Evolutionary conservation across 2,797 vertebrate species (phyloP).

Genomic region (Trichosurus vulpecula): DNA sequence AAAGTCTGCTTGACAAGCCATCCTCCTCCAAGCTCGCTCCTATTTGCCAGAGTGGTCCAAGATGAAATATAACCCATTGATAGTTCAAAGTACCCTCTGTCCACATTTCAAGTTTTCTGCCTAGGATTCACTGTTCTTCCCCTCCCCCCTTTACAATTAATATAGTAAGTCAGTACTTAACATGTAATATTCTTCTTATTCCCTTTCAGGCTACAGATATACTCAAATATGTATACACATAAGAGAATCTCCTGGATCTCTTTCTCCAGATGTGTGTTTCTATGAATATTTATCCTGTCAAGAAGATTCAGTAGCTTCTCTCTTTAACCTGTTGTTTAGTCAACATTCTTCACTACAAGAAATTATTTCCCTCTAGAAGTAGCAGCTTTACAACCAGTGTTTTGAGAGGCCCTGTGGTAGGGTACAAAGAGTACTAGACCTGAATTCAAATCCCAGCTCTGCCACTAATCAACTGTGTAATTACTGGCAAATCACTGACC

Average conservation of each 20-base stretch:
- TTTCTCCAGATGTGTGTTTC: background rate
- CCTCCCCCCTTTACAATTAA: background rate
- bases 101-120: background rate
- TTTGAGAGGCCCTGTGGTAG: background rate
- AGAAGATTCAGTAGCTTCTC: background rate
- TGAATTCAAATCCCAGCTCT: background rate
- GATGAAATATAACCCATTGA: conserved; percentile 23
- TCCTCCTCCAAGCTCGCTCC: conserved; percentile 52
- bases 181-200: background rate
- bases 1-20: conserved; percentile 60
- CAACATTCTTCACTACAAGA: background rate
- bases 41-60: conserved; percentile 48
- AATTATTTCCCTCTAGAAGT: background rate
- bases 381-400: background rate
- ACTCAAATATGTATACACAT: background rate
- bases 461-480: background rate
- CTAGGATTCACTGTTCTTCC: background rate
- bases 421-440: background rate
- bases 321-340: background rate
- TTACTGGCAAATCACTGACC: background rate
- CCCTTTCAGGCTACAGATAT: background rate
- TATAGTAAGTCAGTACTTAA: background rate
- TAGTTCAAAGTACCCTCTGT: background rate
- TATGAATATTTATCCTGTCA: background rate
- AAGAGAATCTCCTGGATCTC: background rate